Percentiles rank a stretch among this genome's conserved stretches.
These are phyloP conservation scores for Chaitophorus viminalis DNA, from an alignment of 2,888 invertebrate genomes.

Conservation along the genomic window DNA sequence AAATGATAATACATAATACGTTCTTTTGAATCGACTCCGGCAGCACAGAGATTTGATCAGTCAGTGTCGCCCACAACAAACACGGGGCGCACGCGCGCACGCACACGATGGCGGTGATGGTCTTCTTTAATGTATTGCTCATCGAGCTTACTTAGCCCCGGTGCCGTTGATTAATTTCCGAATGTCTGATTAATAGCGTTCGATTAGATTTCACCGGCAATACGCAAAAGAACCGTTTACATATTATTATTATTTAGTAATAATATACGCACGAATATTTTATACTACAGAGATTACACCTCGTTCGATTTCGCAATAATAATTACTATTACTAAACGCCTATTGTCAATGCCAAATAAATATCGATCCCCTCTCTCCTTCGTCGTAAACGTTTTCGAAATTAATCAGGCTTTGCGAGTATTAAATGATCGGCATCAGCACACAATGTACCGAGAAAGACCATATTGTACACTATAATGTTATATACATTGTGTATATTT, in stretches of 20 bases:
- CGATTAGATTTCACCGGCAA: constrained; percentile 9
- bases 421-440: neutral
- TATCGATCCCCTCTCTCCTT: neutral
- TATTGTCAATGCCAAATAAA: neutral
- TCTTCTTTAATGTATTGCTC: neutral
- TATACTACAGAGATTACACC: too few relatives aligned
- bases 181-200: constrained; percentile 31
- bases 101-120: too few relatives aligned
- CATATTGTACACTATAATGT: too few relatives aligned
- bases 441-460: too few relatives aligned
- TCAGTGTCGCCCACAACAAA: constrained; percentile 22
- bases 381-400: neutral
- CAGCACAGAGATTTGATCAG: neutral
- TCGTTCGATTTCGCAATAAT: neutral
- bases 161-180: constrained; percentile 12
- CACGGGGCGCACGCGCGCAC: too few relatives aligned
- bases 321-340: neutral
- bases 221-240: neutral
- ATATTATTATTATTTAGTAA: too few relatives aligned
- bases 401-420: neutral
- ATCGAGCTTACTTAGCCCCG: neutral
- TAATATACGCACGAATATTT: too few relatives aligned
- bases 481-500: neutral
- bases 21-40: neutral
- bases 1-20: too few relatives aligned